These are phyloP conservation scores for Oophaga sylvatica DNA, from an alignment of 2,797 vertebrate species.

Conservation along the genomic window DNA sequence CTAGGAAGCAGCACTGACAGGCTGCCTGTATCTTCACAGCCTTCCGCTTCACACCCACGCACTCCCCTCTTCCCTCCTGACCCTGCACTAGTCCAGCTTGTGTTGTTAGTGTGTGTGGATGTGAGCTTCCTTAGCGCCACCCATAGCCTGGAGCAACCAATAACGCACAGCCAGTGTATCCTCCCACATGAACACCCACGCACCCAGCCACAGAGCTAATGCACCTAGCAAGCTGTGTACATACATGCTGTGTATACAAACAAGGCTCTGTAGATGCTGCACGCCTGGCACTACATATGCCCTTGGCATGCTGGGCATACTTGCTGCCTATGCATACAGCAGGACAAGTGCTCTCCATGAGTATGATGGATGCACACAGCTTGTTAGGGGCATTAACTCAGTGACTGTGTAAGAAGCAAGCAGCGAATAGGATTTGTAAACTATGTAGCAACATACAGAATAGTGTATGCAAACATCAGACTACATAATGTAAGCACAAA, in stretches of 20 bases:
- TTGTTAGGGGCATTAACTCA: slow-evolving; percentile 33
- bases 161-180: slow-evolving; percentile 68
- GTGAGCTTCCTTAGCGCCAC: slow-evolving; percentile 66
- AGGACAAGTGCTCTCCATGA: neutral
- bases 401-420: neutral
- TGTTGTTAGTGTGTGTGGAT: slow-evolving; percentile 59
- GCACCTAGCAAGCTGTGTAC: slow-evolving; percentile 63
- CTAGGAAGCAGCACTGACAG: slow-evolving; percentile 64
- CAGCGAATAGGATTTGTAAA: neutral
- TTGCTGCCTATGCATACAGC: neutral
- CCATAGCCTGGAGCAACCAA: slow-evolving; percentile 72
- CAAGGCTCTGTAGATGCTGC: slow-evolving; percentile 22
- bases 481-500: neutral
- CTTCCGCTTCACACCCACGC: slow-evolving; percentile 86
- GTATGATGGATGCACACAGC: slow-evolving; percentile 7
- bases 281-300: slow-evolving; percentile 1
- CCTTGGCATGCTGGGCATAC: slow-evolving; percentile 35
- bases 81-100: slow-evolving; percentile 72
- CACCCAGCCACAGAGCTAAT: slow-evolving; percentile 70
- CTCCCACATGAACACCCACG: slow-evolving; percentile 77
- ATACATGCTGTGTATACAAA: slow-evolving; percentile 53
- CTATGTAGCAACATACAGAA: neutral
- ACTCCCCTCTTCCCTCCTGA: slow-evolving; percentile 76
- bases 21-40: slow-evolving; percentile 73
- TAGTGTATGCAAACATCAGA: neutral